Conservation (phyloP, 2,113 vertebrate genomes). For the Pseudolaguvia tuberculata region DNA sequence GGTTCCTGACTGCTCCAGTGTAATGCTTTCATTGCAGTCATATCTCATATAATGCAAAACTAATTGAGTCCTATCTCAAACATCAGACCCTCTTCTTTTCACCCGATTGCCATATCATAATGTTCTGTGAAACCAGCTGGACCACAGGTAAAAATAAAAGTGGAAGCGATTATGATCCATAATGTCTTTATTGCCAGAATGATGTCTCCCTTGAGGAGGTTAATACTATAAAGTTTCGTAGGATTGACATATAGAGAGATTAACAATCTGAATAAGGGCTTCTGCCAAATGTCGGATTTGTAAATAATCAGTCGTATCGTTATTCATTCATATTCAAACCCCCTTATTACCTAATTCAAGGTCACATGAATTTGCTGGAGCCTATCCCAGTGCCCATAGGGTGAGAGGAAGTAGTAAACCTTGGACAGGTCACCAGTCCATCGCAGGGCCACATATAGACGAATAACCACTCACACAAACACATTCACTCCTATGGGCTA, state of each 20-base stretch:
- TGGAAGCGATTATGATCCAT: constrained; percentile 62
- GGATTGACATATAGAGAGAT: neutral
- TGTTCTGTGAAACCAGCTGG: constrained; percentile 48
- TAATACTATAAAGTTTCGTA: constrained; percentile 11
- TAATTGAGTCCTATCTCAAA: constrained; percentile 55
- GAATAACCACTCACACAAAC: too few relatives aligned
- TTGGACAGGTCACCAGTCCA: too few relatives aligned
- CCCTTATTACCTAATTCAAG: too few relatives aligned
- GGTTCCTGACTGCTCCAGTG: constrained; percentile 45
- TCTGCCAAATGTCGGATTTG: too few relatives aligned
- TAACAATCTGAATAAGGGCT: neutral
- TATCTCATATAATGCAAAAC: constrained; percentile 43
- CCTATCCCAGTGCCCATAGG: too few relatives aligned
- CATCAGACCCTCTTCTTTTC: constrained; percentile 30
- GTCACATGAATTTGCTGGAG: too few relatives aligned
- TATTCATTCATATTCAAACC: too few relatives aligned
- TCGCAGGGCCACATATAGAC: too few relatives aligned
- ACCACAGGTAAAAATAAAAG: constrained; percentile 35
- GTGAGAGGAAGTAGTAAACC: too few relatives aligned
- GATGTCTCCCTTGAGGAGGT: neutral
- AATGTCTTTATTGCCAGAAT: constrained; percentile 27
- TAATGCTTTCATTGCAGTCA: constrained; percentile 50
- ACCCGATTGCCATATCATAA: constrained; percentile 44
- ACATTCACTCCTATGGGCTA: too few relatives aligned
- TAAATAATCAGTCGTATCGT: constrained; percentile 1